Base-by-base conservation (phyloP, 2,113 vertebrate genomes). In the Tapirus terrestris region DNA sequence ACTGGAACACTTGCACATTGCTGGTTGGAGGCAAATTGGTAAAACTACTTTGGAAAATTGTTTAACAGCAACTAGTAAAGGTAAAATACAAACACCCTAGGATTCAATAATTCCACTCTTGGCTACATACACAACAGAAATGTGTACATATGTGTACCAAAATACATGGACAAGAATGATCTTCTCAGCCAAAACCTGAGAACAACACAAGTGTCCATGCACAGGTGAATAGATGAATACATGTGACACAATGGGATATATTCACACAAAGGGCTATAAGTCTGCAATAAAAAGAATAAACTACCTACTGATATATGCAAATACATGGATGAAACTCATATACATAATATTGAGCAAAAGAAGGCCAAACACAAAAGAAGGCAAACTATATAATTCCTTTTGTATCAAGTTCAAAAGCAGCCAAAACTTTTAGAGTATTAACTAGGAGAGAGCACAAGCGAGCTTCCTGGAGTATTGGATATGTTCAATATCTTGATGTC, bases 51-150 rank as follows among this genome's bases (percentile, higher is more conserved):
- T 75, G 48, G 25, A 75, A 68, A 89, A 76, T 3, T 58, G 27
- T 89, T 93, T 87, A 63, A 68, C 51, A 81, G 39, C 53, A 96
- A 56, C 65, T 92, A 56, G 4, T 21, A 83, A 91, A 86, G 45
- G 61, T 88, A 92, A 89, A 92, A 58, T n/a, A 72, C 36, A 43
- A 85, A 72, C 83, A 73, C 29, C 36, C 21, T 72, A 53, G 25
- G 27, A 65, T 43, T 33, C 33, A 93, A 1, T 51, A 72, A 83
- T 91, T 86, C 75, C 17, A 77, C 17, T 83, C 68, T 60, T 91
- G 53, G 31, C 48, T 92, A 39, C 31, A 51, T 39, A 56, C 10
- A 53, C 31, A 88, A 70, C 12, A 92, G 58, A 89, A 91, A 89
- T 92, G 33, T 61, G 39, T 43, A 45, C 0, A 23, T 18, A 65